phyloP scores from a whole-genome alignment of 2,797 vertebrate genomes.

The Pitangus sulphuratus region DNA sequence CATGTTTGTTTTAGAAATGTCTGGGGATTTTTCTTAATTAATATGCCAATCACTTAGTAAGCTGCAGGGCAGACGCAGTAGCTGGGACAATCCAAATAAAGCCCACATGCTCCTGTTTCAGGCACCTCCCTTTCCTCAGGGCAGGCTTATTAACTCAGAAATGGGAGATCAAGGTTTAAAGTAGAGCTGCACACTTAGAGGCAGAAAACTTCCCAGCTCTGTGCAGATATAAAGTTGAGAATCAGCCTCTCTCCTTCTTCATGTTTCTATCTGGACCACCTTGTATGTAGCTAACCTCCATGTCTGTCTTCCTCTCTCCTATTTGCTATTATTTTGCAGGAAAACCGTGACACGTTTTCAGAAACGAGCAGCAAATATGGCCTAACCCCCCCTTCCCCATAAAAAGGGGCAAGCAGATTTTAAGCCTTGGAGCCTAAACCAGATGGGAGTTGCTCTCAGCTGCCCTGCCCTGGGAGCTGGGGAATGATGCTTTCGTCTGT shows the following conservation, averaged over 20 bases:
- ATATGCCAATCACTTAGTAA: background rate
- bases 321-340: background rate
- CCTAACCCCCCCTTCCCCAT: fast-evolving
- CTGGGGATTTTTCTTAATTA: conserved; percentile 12
- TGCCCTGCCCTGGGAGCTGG: fast-evolving
- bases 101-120: background rate
- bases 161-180: background rate
- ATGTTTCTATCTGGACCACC: background rate
- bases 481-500: background rate
- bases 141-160: conserved; percentile 1
- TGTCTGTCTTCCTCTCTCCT: background rate
- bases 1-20: conserved; percentile 5
- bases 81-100: conserved; percentile 43
- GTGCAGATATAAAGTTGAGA: background rate
- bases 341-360: background rate
- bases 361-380: background rate
- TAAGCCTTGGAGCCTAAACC: background rate
- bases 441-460: fast-evolving
- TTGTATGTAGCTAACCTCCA: background rate
- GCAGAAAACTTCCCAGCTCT: background rate
- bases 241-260: background rate
- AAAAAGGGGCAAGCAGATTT: background rate
- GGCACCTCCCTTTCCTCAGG: conserved; percentile 6
- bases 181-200: background rate
- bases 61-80: conserved; percentile 12